Conservation (phyloP, 2,113 vertebrate genomes). For the Turdus rufiventris region DNA sequence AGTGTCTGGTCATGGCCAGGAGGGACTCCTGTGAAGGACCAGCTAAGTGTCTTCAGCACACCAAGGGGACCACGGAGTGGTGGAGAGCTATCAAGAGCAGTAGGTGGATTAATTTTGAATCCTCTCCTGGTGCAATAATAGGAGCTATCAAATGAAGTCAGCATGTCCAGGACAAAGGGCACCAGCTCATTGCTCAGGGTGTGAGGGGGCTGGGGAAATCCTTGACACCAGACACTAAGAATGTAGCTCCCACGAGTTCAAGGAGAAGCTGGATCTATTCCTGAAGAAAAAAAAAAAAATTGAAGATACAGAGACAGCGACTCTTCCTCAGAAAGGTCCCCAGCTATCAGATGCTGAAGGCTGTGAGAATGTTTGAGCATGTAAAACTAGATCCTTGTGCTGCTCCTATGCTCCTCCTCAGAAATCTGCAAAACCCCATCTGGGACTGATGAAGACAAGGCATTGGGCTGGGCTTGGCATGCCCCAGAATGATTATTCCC, state of each 20-base stretch:
- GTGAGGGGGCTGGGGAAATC: neutral
- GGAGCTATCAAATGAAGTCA: neutral
- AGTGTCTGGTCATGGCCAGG: neutral
- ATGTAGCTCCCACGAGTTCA: neutral
- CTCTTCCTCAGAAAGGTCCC: neutral
- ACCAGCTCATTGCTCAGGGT: neutral
- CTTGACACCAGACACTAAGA: neutral
- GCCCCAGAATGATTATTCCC: neutral
- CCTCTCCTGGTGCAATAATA: neutral
- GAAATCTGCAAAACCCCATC: neutral
- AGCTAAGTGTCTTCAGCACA: rapidly evolving
- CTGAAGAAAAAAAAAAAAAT: neutral
- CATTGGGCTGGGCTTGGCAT: neutral
- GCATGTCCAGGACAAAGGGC: neutral
- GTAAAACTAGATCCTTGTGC: neutral
- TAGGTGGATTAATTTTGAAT: neutral
- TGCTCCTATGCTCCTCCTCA: neutral
- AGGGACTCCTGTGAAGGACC: neutral
- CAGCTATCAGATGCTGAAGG: neutral
- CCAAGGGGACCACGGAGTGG: neutral
- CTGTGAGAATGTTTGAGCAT: neutral
- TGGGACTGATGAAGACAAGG: neutral
- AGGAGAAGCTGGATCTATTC: neutral
- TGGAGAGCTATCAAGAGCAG: neutral
- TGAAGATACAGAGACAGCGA: neutral